phyloP scores from a whole-genome alignment of 2,797 vertebrate genomes.

The Sarcoramphus papa region DNA sequence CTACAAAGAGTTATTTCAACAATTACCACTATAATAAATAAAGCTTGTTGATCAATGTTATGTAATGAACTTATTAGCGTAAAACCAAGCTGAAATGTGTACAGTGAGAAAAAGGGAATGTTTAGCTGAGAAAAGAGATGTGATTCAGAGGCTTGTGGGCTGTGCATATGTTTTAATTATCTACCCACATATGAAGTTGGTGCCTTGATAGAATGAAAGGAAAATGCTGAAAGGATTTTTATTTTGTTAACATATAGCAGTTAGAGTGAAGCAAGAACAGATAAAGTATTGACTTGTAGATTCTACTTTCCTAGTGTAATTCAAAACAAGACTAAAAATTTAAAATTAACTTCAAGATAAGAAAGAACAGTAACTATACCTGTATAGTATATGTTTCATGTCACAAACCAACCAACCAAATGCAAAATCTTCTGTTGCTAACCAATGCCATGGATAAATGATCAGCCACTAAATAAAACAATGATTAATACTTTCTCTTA shows the following conservation, averaged over 20 bases:
- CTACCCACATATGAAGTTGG: neutral
- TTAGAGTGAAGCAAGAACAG: neutral
- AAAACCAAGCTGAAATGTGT: neutral
- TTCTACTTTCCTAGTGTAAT: neutral
- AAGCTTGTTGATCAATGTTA: neutral
- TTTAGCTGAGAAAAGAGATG: neutral
- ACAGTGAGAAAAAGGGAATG: neutral
- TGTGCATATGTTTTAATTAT: neutral
- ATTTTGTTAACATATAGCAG: neutral
- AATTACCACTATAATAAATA: constrained; percentile 7
- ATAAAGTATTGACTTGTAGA: neutral
- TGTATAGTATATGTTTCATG: neutral
- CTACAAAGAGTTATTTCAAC: constrained; percentile 31
- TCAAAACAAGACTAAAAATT: neutral
- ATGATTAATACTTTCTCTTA: neutral
- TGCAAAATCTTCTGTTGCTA: neutral
- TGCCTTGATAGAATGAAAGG: neutral
- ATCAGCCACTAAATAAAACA: neutral
- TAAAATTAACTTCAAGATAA: neutral
- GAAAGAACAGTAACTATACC: neutral
- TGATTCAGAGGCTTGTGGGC: neutral
- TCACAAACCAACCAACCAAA: neutral
- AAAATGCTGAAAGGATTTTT: neutral
- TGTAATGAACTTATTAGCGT: neutral
- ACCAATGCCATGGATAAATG: neutral